Evolutionary conservation across 1,140 invertebrate genomes (phyloP), one percentile per base, ranked within the genome.

Genomic region (Paraescarpia echinospica): DNA sequence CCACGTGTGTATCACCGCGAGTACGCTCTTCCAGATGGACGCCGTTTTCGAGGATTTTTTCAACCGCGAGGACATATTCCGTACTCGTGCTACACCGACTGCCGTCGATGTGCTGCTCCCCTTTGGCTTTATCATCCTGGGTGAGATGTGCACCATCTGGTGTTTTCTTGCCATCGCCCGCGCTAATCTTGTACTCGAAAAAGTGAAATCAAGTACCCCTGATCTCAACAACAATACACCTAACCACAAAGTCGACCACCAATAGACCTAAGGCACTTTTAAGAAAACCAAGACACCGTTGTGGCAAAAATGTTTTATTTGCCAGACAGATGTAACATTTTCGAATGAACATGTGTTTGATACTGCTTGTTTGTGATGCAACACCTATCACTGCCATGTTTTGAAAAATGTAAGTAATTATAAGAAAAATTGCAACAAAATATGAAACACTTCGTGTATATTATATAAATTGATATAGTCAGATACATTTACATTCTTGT

Each of bases 1-100:
- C 92, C 95, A 96, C 93, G 92, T 96, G 34, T 95, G 94, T 93
- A 96, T 96, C 33, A 93, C 92, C 48, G 90, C 91, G 34, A 88
- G 90, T 48, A 93, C 91, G 8, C 48, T 93, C n/a, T 34, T 22
- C 31, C 92, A 93, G 91, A 48, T 93, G n/a, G 93, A 93, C 51
- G 91, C 92, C 33, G 91, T 93, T 35, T 91, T 92, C 35, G 51
- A 89, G 34, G 93, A 93, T 90, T 91, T 93, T 35, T 48, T 91
- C 41, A n/a, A n/a, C 34, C 90, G 90, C 4, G 34, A 89, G 59
- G n/a, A 89, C 34, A 51, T 41, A 27, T 89, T 93, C 34, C 33
- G 51, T 6, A 27, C 34, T 31, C 92, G 93, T 48, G n/a, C 92
- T 5, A 33, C 34, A 48, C 93, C 93, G 34, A 93, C 93, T 14